These are phyloP conservation scores for Hippoglossus stenolepis DNA, from an alignment of 2,113 vertebrate genomes.

Conservation along the genomic window DNA sequence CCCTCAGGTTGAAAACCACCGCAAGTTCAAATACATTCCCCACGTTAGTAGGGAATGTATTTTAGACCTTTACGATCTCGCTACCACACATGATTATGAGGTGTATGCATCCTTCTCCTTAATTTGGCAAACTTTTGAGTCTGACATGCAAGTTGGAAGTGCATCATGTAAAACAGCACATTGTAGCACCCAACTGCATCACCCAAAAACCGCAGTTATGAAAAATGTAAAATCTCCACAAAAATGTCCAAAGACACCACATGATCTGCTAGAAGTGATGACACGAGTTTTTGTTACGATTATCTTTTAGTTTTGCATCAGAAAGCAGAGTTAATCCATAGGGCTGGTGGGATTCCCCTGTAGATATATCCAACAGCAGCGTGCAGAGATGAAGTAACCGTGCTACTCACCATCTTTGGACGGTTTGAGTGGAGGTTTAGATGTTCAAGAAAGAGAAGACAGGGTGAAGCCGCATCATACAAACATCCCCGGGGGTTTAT, in stretches of 20 bases:
- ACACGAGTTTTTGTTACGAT: not conserved
- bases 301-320: constrained; percentile 7
- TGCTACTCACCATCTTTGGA: constrained; percentile 85
- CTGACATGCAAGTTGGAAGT: not conserved
- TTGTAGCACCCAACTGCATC: constrained; percentile 15
- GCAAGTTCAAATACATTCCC: not conserved
- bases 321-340: constrained; percentile 52
- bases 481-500: constrained; percentile 72
- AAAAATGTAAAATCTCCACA: not conserved
- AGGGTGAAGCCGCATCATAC: constrained; percentile 78
- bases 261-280: constrained; percentile 13
- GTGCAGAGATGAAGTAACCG: constrained; percentile 44
- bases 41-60: not conserved
- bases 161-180: not conserved
- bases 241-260: not conserved
- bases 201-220: not conserved
- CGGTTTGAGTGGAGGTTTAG: constrained; percentile 76
- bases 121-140: too few relatives aligned
- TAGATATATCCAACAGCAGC: constrained; percentile 46
- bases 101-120: not conserved
- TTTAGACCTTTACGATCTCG: not conserved
- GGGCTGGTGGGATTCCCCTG: constrained; percentile 14
- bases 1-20: not conserved
- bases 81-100: not conserved
- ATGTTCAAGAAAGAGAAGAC: constrained; percentile 79